Evolutionary conservation across 1,140 invertebrate genomes (phyloP), one percentile per base, ranked within the genome.

Genomic region (Zaprionus nigranus): DNA sequence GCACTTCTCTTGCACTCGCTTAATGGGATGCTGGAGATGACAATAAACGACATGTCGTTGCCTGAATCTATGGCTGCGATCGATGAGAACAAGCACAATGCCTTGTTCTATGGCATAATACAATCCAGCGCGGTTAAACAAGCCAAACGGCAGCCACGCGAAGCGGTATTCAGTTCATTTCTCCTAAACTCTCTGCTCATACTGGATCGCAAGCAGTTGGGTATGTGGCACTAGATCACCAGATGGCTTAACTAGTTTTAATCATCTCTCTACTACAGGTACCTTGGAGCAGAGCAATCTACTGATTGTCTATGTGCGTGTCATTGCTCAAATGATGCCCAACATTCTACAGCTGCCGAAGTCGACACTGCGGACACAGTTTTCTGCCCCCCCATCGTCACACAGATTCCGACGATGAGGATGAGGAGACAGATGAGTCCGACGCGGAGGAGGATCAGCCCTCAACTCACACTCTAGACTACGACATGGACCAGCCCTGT

Each of bases 121-220:
- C 5, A 64, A 53, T 17, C 28, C 17, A 36, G 12, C 4, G 69
- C 59, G 2, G 51, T 54, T 0, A 74, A 72, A 7, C 57, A 59
- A 22, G 1, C 26, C 2, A 43, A 65, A 49, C 7, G 24, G 5
- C 67, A 73, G 57, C 34, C 49, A 9, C 17, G 67, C 9, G 79
- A 83, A 20, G 2, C 34, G 5, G n/a, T 88, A 9, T 88, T 91
- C 38, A 90, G 76, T 24, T 84, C 82, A 34, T 93, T 93, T 88
- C 77, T 95, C 30, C 93, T 95, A 2, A 95, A 95, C 93, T 95
- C 95, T 22, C 92, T 97, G 6, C 90, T 97, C 22, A 93, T 94
- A 4, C 85, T 97, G 26, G 96, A 97, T 92, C 95, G 95, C 3
- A 83, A 92, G 46, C 93, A 94, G 79, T 95, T 95, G 90, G 94